Percentiles rank a stretch among this genome's conserved stretches.
Evolutionary conservation across 1,140 invertebrate genomes (phyloP).

Genomic region (Luehdorfia chinensis): DNA sequence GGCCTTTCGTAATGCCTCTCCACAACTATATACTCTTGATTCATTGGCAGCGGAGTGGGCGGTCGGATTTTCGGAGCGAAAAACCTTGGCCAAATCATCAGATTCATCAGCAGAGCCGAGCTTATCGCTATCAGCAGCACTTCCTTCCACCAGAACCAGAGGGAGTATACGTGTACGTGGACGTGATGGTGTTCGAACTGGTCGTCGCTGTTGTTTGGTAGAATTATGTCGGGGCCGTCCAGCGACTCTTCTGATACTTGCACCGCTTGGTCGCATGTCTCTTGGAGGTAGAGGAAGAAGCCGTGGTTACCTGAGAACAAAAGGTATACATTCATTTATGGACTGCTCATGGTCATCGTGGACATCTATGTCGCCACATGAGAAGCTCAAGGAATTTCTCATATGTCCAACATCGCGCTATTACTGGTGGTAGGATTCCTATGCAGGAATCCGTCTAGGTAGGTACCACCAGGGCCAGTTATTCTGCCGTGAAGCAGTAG

Average conservation of each 20-base stretch:
- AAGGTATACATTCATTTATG: too few species aligned
- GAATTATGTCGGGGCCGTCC: slow-evolving; percentile 28
- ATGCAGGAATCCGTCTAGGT: too few species aligned
- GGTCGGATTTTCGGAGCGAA: slow-evolving; percentile 42
- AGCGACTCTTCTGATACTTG: slow-evolving; percentile 43
- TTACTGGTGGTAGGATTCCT: too few species aligned
- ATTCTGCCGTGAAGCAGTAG: too few species aligned
- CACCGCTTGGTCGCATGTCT: slow-evolving; percentile 57
- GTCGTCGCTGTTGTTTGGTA: slow-evolving; percentile 40
- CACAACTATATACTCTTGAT: slow-evolving; percentile 47
- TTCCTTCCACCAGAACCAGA: slow-evolving; percentile 88
- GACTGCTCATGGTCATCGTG: too few species aligned
- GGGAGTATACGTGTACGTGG: slow-evolving; percentile 77
- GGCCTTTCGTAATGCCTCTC: slow-evolving; percentile 65
- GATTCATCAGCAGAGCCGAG: slow-evolving; percentile 59
- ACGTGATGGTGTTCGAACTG: slow-evolving; percentile 55
- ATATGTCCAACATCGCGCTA: too few species aligned
- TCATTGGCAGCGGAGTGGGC: slow-evolving; percentile 33
- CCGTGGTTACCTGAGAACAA: slow-evolving; percentile 49
- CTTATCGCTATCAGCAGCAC: slow-evolving; percentile 60
- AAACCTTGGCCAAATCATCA: slow-evolving; percentile 65
- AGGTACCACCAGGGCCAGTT: too few species aligned
- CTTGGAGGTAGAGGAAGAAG: slow-evolving; percentile 63
- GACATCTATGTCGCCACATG: too few species aligned
- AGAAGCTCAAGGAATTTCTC: too few species aligned